Conservation (phyloP, 2,888 invertebrate species). For the Orthosia cruda region DNA sequence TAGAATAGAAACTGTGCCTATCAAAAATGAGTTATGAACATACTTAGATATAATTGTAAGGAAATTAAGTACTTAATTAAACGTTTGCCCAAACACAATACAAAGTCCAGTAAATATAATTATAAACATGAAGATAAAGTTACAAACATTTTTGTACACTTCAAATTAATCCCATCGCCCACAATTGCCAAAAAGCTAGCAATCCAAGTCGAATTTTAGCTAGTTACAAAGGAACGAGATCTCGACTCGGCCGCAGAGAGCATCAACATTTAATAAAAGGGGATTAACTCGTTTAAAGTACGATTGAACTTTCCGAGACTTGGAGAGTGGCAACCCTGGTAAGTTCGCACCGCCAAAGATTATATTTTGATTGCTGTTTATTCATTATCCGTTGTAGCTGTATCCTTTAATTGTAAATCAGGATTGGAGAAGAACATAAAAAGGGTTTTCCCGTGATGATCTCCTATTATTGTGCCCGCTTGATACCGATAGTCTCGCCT, state of each 20-base stretch:
- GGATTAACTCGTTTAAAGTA: constrained; percentile 90
- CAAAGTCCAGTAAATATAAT: neutral
- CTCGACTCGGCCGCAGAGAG: constrained; percentile 78
- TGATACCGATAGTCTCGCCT: no score
- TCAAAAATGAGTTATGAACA: neutral
- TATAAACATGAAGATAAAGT: neutral
- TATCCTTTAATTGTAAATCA: constrained; percentile 65
- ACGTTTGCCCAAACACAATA: neutral
- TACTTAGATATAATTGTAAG: neutral
- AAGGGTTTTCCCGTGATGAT: neutral
- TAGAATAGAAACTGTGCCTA: no score
- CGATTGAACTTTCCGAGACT: constrained; percentile 85
- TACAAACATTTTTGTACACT: neutral
- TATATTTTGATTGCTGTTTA: constrained; percentile 78
- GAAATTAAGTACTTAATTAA: neutral
- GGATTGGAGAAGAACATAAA: constrained; percentile 35
- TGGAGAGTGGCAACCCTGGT: constrained; percentile 74
- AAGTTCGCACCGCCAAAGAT: constrained; percentile 74
- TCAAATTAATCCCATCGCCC: constrained; percentile 36
- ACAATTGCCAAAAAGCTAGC: constrained; percentile 54
- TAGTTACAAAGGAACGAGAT: constrained; percentile 81
- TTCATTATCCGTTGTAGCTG: constrained; percentile 70
- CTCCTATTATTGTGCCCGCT: neutral
- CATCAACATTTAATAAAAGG: constrained; percentile 90
- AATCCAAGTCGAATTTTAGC: constrained; percentile 59